Evolutionary conservation across 2,797 vertebrate species (phyloP), one percentile per base, ranked within the genome.

Genomic region (Glossophaga mutica): DNA sequence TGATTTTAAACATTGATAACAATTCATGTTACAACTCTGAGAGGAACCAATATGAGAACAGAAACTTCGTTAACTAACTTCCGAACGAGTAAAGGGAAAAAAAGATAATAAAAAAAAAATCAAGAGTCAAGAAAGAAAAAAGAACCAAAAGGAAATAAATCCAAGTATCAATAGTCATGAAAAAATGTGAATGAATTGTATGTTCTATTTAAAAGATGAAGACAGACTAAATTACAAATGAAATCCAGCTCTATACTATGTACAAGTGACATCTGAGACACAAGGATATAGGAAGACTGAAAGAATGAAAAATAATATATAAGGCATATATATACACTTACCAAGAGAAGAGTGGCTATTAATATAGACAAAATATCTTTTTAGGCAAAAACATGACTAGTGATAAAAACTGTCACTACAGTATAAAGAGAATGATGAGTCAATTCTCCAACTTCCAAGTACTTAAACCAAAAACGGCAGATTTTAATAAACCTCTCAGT

Each of bases 391-490:
- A 44, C 4, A 92, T 70, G 42, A 65, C n/a, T 78, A 70, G n/a
- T 52, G n/a, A 82, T 59, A 91, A 78, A 44, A 39, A 46, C n/a
- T 42, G 29, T 79, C 39, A 65, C 57, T 26, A 77, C 18, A 90
- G 37, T 70, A 39, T 44, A 94, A 39, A 11, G 16, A 94, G 15
- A 89, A 50, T 50, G 84, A 59, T 55, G 34, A 83, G 37, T 90
- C 52, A 94, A 90, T 82, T 87, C 15, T 67, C 39, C 29, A 93
- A 34, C 5, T 39, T 96, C 46, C 62, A 79, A 57, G 22, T 85
- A 87, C 37, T 79, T 88, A 88, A 91, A 79, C n/a, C 42, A 94
- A 91, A 94, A 83, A 70, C 2, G 65, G 73, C 65, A 92, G 48
- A 59, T 59, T 85, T 85, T 76, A 89, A 92, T 55, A 79, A 92